Conservation (phyloP, 2,113 vertebrate genomes). For the Onychostoma macrolepis region DNA sequence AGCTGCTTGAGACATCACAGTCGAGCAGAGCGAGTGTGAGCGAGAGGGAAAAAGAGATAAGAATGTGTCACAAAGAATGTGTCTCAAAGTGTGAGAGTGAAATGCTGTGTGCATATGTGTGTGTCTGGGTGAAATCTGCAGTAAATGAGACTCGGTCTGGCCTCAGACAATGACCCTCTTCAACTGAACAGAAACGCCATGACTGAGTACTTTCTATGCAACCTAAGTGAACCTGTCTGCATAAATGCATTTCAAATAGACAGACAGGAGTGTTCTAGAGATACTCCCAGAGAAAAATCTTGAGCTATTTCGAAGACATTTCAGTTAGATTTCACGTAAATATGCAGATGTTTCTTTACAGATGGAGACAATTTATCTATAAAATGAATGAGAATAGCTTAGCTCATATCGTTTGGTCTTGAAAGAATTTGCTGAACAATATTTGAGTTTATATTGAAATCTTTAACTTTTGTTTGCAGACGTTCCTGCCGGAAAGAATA, state of each 20-base stretch:
- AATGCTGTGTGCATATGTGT: constrained; percentile 6
- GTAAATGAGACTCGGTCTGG: neutral
- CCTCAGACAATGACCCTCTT: neutral
- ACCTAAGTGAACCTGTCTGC: neutral
- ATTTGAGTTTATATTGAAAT: neutral
- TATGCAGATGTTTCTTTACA: neutral
- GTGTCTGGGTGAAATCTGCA: constrained; percentile 27
- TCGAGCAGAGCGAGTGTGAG: neutral
- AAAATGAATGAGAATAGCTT: neutral
- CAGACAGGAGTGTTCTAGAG: neutral
- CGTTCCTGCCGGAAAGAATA: neutral
- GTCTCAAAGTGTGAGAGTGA: constrained; percentile 4
- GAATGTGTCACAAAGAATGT: neutral
- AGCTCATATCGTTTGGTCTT: neutral
- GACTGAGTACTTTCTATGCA: neutral
- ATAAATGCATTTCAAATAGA: constrained; percentile 32
- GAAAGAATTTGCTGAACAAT: neutral
- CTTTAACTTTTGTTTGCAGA: neutral
- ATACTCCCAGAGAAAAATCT: neutral
- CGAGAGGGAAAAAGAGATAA: constrained; percentile 3
- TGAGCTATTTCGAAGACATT: neutral
- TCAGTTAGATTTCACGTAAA: neutral
- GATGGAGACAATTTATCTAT: neutral
- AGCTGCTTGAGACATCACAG: constrained; percentile 45
- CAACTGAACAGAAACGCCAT: neutral